phyloP scores from a whole-genome alignment of 2,888 invertebrate genomes.

The Melanchra persicariae region DNA sequence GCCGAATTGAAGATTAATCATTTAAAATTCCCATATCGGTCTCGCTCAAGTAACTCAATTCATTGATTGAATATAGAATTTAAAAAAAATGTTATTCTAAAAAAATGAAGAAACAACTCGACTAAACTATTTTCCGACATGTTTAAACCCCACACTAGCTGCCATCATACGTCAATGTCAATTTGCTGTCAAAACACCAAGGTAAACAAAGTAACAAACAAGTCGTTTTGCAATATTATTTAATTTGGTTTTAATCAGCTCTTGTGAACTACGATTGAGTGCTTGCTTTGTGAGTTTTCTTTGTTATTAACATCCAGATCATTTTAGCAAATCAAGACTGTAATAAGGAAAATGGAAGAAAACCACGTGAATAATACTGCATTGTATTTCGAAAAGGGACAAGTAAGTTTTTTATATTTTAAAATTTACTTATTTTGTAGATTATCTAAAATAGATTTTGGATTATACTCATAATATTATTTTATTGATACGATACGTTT shows the following conservation, averaged over 20 bases:
- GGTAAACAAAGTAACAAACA: conserved; percentile 36
- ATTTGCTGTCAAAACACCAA: conserved; percentile 21
- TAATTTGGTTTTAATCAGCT: conserved; percentile 15
- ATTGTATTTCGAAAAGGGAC: conserved; percentile 80
- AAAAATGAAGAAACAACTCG: too few relatives aligned
- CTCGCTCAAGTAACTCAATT: too few relatives aligned
- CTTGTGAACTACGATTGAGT: background rate
- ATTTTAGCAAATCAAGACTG: background rate
- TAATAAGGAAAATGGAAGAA: conserved; percentile 76
- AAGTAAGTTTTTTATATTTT: conserved; percentile 74
- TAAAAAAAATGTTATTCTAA: too few relatives aligned
- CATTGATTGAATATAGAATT: too few relatives aligned
- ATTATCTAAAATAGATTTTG: background rate
- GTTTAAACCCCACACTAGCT: background rate
- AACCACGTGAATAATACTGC: conserved; percentile 81
- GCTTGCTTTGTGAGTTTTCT: conserved; percentile 1
- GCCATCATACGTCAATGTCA: conserved; percentile 28
- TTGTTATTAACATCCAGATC: background rate
- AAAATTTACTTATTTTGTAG: background rate
- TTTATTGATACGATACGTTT: background rate
- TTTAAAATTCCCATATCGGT: too few relatives aligned
- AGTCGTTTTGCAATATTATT: conserved; percentile 20
- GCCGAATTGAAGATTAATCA: too few relatives aligned
- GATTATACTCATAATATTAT: background rate
- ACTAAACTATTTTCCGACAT: background rate